phyloP scores from a whole-genome alignment of 1,140 invertebrate genomes.

The Pachyrhynchus sulphureomaculatus region DNA sequence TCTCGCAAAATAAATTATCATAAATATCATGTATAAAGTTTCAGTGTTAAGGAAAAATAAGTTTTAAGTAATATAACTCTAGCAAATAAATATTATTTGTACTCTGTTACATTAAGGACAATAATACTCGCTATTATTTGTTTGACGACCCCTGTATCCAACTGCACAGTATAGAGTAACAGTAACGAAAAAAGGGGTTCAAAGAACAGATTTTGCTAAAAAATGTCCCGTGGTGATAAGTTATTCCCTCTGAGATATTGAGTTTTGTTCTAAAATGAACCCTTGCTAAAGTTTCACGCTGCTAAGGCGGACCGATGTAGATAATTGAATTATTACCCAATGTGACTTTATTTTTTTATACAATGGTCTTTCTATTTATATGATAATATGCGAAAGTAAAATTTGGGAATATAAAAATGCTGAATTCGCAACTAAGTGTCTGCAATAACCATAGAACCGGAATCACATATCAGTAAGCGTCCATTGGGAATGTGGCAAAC shows the following conservation, averaged over 20 bases:
- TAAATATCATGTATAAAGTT: too few relatives aligned
- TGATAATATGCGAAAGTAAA: neutral
- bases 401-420: conserved; percentile 11
- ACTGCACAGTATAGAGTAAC: conserved; percentile 13
- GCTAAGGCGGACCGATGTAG: conserved; percentile 13
- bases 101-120: too few relatives aligned
- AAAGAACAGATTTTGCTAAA: conserved; percentile 11
- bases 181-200: conserved; percentile 22
- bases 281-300: conserved; percentile 3
- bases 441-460: too few relatives aligned
- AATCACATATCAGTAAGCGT: too few relatives aligned
- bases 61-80: too few relatives aligned
- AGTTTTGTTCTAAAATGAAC: conserved; percentile 20
- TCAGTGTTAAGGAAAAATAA: too few relatives aligned
- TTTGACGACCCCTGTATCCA: neutral
- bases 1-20: too few relatives aligned
- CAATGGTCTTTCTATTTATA: conserved; percentile 17
- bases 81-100: too few relatives aligned
- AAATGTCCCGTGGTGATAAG: conserved; percentile 12
- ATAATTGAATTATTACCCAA: conserved; percentile 33
- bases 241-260: conserved; percentile 16
- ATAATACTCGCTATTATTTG: too few relatives aligned
- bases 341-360: conserved; percentile 10
- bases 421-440: too few relatives aligned
- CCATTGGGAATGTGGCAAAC: too few relatives aligned